Base-by-base conservation (phyloP, 2,888 invertebrate genomes). In the Leucozona laternaria region DNA sequence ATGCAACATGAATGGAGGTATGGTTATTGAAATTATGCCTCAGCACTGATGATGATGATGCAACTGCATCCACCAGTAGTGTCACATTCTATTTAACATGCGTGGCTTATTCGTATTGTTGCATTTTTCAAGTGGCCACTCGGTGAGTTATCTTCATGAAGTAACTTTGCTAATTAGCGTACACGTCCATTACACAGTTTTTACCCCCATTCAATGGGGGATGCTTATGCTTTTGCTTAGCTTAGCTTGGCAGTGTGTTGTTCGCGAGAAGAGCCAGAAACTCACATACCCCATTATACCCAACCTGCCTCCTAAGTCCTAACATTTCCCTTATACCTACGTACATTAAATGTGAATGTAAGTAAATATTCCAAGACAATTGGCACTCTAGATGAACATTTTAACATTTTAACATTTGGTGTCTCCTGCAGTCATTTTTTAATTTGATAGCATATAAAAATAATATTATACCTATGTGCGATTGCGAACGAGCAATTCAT, bases 331-430 rank as follows among this genome's bases (percentile, higher is more conserved):
- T 73, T 66, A n/a, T n/a, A n/a, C n/a, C n/a, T n/a, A n/a, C n/a
- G n/a, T n/a, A 71, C 78, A 79, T 86, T 82, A 82, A 78, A 71
- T 79, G 31, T 37, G 82, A 82, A 75, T 82, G 31, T 45, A 86
- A 82, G 86, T 86, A 86, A 86, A 86, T 82, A 86, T 86, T 71
- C 86, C 75, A 86, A 75, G 64, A 86, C 86, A 82, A 86, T 86
- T 86, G 86, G 86, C 82, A 86, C 86, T 86, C 86, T 86, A 86
- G 86, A 86, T 71, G 68, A 86, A 81, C 86, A 86, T 86, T 86
- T 86, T 77, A 85, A 85, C 85, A 85, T 85, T 85, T 85, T 78
- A 86, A 86, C 86, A 86, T 86, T 86, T 86, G 86, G 86, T 86
- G 86, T 48, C 17, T 86, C 86, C 86, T 86, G 82, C 78, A 82